phyloP scores from a whole-genome alignment of 1,140 invertebrate species.

The Branchinecta lindahli region DNA sequence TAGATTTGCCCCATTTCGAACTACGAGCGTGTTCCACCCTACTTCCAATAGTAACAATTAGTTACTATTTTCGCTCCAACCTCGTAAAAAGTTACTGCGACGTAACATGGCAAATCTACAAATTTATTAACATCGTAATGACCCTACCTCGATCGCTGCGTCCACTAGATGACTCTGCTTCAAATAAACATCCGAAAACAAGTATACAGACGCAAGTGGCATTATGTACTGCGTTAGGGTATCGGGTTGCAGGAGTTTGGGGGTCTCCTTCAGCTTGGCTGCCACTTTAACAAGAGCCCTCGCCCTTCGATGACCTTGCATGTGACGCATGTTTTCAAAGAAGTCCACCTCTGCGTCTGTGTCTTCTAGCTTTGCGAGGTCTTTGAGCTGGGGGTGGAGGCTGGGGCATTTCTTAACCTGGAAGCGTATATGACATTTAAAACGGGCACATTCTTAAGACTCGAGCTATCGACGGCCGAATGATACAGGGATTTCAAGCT shows the following conservation, averaged over 20 bases:
- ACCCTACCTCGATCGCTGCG: slow-evolving; percentile 43
- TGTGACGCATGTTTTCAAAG: slow-evolving; percentile 80
- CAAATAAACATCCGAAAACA: slow-evolving; percentile 56
- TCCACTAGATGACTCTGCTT: slow-evolving; percentile 67
- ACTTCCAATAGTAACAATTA: too few species aligned
- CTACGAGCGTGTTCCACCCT: too few species aligned
- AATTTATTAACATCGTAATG: too few species aligned
- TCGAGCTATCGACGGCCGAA: not conserved
- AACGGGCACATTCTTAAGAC: not conserved
- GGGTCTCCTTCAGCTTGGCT: slow-evolving; percentile 34
- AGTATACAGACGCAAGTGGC: slow-evolving; percentile 60
- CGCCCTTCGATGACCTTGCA: slow-evolving; percentile 63
- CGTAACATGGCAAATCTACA: too few species aligned
- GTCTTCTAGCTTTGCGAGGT: slow-evolving; percentile 53
- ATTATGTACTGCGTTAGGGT: slow-evolving; percentile 67
- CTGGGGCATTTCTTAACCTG: slow-evolving; percentile 21
- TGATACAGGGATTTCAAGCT: too few species aligned
- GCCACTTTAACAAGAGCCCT: slow-evolving; percentile 48
- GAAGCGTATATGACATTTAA: not conserved
- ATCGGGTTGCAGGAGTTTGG: slow-evolving; percentile 42
- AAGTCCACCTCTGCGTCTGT: slow-evolving; percentile 75
- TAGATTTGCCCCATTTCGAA: too few species aligned
- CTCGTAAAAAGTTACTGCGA: too few species aligned
- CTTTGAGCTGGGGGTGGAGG: slow-evolving; percentile 48
- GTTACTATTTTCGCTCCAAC: too few species aligned